Percentiles rank a stretch among this genome's conserved stretches.
Conservation (phyloP, 2,888 invertebrate species). For the Leptinotarsa haldemani region DNA sequence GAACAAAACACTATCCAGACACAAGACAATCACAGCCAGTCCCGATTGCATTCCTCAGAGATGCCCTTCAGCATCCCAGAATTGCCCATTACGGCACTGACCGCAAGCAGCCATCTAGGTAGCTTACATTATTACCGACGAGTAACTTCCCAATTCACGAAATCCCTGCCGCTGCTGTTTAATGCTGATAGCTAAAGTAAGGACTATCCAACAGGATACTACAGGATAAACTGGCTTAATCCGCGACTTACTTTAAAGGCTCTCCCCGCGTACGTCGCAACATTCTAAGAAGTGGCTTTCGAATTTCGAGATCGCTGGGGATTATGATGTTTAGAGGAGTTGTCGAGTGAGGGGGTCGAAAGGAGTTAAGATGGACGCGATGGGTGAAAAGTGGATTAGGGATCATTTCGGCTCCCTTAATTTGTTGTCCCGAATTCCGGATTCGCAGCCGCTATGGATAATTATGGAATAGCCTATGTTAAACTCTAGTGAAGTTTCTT, state of each 20-base stretch:
- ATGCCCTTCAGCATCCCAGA: conserved; percentile 15
- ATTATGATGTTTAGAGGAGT: conserved; percentile 39
- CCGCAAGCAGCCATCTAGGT: conserved; percentile 47
- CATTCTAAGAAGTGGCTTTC: conserved; percentile 47
- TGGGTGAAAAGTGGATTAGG: conserved; percentile 19
- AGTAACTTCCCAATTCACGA: conserved; percentile 49
- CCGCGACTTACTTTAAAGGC: conserved; percentile 50
- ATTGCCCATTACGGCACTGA: conserved; percentile 36
- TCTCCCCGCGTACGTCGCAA: conserved; percentile 39
- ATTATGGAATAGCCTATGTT: neutral
- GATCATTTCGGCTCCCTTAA: conserved; percentile 4
- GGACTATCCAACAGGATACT: conserved; percentile 58
- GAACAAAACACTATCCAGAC: conserved; percentile 29
- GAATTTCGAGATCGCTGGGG: conserved; percentile 35
- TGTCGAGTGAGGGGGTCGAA: conserved; percentile 12
- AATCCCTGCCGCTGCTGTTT: conserved; percentile 58
- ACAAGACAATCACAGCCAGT: conserved; percentile 9
- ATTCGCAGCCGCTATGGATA: neutral
- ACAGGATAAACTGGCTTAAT: conserved; percentile 53
- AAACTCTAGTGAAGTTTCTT: too few species aligned
- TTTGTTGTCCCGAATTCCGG: neutral
- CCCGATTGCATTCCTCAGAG: conserved; percentile 24
- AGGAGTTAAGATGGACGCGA: conserved; percentile 18
- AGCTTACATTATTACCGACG: conserved; percentile 48
- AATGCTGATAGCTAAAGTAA: conserved; percentile 60